Conservation (phyloP, 1,140 invertebrate species). For the Drosophila lini region DNA sequence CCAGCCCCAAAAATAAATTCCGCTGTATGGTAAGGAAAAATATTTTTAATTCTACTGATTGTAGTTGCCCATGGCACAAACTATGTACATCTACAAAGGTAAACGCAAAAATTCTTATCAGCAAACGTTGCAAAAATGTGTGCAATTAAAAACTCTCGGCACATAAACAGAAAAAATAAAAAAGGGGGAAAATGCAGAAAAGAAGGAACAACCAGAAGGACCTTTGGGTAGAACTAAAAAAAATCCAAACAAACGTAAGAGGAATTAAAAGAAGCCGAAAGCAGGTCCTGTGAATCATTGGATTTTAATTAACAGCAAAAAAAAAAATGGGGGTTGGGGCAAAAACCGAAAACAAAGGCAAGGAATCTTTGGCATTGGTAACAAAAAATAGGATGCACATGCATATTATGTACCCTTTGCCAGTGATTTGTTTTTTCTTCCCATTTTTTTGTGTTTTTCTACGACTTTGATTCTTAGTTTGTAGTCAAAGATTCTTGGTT, state of each 20-base stretch:
- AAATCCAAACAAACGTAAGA: conserved; percentile 53
- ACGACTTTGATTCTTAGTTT: conserved; percentile 30
- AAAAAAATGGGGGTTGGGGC: neutral
- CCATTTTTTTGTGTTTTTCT: conserved; percentile 6
- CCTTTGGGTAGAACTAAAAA: conserved; percentile 17
- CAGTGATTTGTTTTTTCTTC: conserved; percentile 3
- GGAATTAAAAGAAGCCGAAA: conserved; percentile 42
- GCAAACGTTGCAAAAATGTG: conserved; percentile 48
- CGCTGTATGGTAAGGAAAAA: conserved; percentile 16
- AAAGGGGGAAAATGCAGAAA: neutral
- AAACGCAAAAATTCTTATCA: conserved; percentile 47
- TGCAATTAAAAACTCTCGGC: conserved; percentile 51
- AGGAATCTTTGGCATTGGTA: conserved; percentile 12
- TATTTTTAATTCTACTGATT: conserved; percentile 51
- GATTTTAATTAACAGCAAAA: conserved; percentile 75
- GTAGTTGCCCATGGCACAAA: conserved; percentile 25
- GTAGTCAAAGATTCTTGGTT: conserved; percentile 8
- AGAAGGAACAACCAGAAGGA: conserved; percentile 14
- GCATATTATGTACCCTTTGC: conserved; percentile 40
- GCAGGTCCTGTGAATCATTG: conserved; percentile 54
- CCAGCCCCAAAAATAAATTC: conserved; percentile 14
- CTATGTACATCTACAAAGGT: conserved; percentile 15
- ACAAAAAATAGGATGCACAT: conserved; percentile 26
- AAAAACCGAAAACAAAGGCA: conserved; percentile 26
- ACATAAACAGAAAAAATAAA: conserved; percentile 11